Conservation (phyloP, 1,140 invertebrate species). For the Drosophila truncata region DNA sequence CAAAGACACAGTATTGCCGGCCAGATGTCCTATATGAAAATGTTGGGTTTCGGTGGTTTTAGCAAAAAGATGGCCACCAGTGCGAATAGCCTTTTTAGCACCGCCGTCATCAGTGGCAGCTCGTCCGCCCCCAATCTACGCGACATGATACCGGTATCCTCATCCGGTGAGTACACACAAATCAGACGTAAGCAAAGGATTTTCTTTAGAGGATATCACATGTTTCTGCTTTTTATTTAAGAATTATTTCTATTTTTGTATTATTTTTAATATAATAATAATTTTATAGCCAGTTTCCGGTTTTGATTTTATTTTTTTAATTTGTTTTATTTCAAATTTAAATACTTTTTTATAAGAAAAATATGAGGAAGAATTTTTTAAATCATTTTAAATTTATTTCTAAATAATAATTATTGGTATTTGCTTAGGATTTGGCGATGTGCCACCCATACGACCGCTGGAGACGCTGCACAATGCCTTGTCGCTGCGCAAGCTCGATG, state of each 20-base stretch:
- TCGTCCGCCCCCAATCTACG: conserved; percentile 95
- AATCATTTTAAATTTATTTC: background rate
- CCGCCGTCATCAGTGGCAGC: conserved; percentile 96
- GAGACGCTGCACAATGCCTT: conserved; percentile 98
- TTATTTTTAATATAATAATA: background rate
- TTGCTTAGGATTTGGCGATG: conserved; percentile 91
- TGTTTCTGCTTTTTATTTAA: background rate
- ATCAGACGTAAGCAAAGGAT: background rate
- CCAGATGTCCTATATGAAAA: conserved; percentile 96
- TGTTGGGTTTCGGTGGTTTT: conserved; percentile 90
- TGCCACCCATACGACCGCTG: conserved; percentile 96
- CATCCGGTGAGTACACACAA: conserved; percentile 88
- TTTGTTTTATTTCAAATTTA: no score
- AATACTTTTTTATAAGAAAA: background rate
- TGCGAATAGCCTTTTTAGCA: conserved; percentile 94
- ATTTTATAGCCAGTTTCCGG: background rate
- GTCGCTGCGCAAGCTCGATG: conserved; percentile 95
- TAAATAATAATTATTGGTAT: background rate
- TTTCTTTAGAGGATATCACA: background rate
- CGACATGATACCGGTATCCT: conserved; percentile 92
- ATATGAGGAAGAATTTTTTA: background rate
- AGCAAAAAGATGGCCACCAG: conserved; percentile 90
- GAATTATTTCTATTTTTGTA: background rate
- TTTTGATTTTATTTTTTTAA: background rate
- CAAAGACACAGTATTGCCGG: conserved; percentile 97